Evolutionary conservation across 2,113 vertebrate species (phyloP).

Genomic region (Charina bottae): DNA sequence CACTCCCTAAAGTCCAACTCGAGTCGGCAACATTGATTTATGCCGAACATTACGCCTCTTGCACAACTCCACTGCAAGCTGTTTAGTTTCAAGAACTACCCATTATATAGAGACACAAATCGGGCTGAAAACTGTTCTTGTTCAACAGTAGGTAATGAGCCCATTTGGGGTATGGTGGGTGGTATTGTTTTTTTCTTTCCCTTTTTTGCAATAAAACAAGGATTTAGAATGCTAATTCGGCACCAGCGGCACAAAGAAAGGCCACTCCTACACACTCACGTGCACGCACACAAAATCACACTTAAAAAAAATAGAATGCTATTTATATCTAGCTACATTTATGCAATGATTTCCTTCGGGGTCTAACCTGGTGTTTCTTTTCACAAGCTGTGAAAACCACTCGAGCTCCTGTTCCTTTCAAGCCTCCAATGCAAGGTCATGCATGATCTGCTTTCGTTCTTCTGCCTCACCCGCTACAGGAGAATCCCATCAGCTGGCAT

Average conservation of each 20-base stretch:
- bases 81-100: conserved; percentile 46
- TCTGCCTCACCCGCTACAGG: background rate
- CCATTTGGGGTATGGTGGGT: background rate
- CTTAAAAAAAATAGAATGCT: background rate
- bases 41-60: conserved; percentile 43
- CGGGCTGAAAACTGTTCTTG: conserved; percentile 10
- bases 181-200: background rate
- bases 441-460: background rate
- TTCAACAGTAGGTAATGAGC: conserved; percentile 8
- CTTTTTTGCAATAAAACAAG: conserved; percentile 11
- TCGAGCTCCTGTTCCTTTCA: background rate
- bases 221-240: conserved; percentile 19
- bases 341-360: background rate
- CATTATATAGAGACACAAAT: background rate
- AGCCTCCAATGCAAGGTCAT: background rate
- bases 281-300: background rate
- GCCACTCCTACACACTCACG: conserved; percentile 6
- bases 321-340: background rate
- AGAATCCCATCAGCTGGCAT: rapidly evolving
- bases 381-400: conserved; percentile 30
- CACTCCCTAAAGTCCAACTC: background rate
- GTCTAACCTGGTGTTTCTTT: conserved; percentile 17
- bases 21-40: conserved; percentile 46
- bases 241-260: conserved; percentile 6
- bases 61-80: background rate